Evolutionary conservation across 1,140 invertebrate species (phyloP).

Genomic region (Rhizoglyphus robini): DNA sequence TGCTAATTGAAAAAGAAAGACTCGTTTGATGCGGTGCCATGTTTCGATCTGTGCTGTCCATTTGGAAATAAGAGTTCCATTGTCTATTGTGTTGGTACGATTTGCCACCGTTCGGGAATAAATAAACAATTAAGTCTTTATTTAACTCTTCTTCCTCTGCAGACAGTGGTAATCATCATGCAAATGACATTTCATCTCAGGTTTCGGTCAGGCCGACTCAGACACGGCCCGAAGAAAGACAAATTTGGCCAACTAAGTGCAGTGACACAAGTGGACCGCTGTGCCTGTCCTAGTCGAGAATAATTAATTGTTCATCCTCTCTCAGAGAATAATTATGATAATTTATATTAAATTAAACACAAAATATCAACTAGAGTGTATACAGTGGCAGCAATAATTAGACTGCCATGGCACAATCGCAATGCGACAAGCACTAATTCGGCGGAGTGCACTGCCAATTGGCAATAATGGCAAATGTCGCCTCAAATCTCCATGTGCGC

Average conservation of each 20-base stretch:
- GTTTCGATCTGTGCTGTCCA: not conserved
- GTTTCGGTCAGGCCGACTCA: not conserved
- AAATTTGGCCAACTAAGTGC: not conserved
- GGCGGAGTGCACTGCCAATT: not conserved
- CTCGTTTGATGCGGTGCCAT: not conserved
- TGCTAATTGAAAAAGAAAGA: not conserved
- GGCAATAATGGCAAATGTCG: not conserved
- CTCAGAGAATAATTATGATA: not conserved
- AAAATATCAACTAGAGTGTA: not conserved
- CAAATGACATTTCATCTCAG: not conserved
- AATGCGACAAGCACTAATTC: no score
- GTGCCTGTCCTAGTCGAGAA: not conserved
- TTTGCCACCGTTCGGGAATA: not conserved
- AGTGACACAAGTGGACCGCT: no score
- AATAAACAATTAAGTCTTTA: not conserved
- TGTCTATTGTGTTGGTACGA: not conserved
- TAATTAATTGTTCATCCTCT: not conserved
- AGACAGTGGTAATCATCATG: not conserved
- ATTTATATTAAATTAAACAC: constrained; percentile 10
- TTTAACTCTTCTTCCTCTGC: not conserved
- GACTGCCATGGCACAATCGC: no score
- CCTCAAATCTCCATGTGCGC: not conserved
- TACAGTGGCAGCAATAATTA: no score
- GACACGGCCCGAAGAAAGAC: not conserved
- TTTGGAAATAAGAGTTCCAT: not conserved